Evolutionary conservation across 2,113 vertebrate species (phyloP), one percentile per base, ranked within the genome.

Genomic region (Xenus cinereus): DNA sequence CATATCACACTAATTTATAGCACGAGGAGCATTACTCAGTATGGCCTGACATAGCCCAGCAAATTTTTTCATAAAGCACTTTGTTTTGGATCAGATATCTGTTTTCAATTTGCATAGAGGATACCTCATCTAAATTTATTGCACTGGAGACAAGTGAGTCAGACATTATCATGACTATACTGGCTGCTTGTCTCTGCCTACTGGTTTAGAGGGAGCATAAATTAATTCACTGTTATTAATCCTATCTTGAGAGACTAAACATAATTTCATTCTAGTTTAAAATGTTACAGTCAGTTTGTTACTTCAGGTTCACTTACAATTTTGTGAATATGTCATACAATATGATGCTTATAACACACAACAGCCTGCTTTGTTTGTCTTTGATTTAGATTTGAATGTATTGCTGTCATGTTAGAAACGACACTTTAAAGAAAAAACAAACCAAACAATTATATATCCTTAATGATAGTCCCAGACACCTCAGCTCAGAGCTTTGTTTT

Each of bases 61-160:
- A 81, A 80, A 83, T 85, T 85, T 45, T 93, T 87, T 87, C 1
- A 3, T 69, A 27, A 9, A 21, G 16, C 46, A 13, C 81, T 59
- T 69, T 54, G 50, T 74, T 80, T 94, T 71, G 67, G 67, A 90
- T 94, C 82, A 92, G 75, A 54, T 96, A 76, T n/a, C 43, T 86
- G 16, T 74, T 86, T 90, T 92, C 69, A 39, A 33, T 92, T 90
- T 93, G 41, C 72, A 22, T 85, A 62, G 57, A 83, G 19, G 74
- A 62, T 87, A 41, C 59, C 59, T 95, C 83, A 74, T 95, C 50
- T 63, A 41, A 92, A 95, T 83, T 88, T 95, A 95, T 32, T 89
- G 76, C 41, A 30, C 46, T 66, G 73, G 43, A 63, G 76, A 92
- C 45, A 81, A 74, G 67, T 5, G 28, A 78, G 56, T 68, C 64